Evolutionary conservation across 2,113 vertebrate genomes (phyloP).

Genomic region (Enhydra lutris): DNA sequence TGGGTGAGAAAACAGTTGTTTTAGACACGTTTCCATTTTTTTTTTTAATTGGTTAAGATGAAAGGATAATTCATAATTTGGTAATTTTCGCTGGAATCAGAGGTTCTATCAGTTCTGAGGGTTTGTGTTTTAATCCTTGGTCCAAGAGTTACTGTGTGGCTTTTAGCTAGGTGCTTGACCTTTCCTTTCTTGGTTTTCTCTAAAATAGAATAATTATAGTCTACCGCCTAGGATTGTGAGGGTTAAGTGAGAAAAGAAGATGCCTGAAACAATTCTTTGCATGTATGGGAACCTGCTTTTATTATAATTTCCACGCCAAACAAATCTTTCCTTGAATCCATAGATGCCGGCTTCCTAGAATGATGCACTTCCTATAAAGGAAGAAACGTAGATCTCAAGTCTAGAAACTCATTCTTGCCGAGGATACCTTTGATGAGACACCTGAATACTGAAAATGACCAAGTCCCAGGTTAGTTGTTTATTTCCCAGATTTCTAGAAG

Average conservation of each 20-base stretch:
- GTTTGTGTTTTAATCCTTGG: background rate
- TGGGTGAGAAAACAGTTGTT: background rate
- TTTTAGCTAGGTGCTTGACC: background rate
- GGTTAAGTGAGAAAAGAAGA: background rate
- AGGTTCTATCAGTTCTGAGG: background rate
- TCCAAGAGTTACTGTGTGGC: background rate
- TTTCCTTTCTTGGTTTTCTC: background rate
- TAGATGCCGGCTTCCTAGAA: background rate
- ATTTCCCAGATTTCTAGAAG: background rate
- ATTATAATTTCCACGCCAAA: background rate
- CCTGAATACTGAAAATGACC: background rate
- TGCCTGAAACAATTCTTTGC: background rate
- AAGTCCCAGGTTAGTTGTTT: background rate
- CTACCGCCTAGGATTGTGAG: background rate
- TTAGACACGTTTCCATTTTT: background rate
- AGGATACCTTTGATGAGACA: background rate
- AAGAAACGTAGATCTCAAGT: background rate
- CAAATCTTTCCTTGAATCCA: background rate
- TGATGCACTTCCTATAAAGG: background rate
- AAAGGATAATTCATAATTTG: background rate
- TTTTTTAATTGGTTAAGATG: background rate
- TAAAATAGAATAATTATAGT: background rate
- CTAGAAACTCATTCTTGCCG: background rate
- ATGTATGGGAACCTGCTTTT: background rate
- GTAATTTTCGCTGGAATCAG: background rate